A percentile compares a stretch with the other conserved stretches of the same genome.
Conservation (phyloP, 2,113 vertebrate genomes). For the Menidia beryllina region DNA sequence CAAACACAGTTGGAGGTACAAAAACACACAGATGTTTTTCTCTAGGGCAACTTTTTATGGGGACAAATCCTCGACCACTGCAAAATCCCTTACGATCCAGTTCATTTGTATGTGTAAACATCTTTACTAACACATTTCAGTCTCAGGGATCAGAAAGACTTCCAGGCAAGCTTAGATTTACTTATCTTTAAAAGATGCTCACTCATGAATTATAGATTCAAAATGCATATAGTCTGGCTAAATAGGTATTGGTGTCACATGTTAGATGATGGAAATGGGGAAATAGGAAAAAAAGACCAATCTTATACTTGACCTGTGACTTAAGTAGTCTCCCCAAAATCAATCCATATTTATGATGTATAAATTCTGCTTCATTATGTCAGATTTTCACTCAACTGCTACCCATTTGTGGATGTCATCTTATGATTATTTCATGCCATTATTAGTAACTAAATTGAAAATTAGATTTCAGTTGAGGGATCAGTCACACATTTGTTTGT, state of each 20-base stretch:
- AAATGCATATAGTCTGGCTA: background rate
- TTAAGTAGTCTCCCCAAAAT: background rate
- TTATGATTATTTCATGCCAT: too few relatives aligned
- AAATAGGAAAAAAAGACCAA: too few relatives aligned
- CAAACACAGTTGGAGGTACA: slow-evolving; percentile 21
- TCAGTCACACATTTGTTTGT: too few relatives aligned
- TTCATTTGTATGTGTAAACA: background rate
- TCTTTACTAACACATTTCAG: background rate
- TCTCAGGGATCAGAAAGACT: background rate
- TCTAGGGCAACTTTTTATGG: slow-evolving; percentile 51
- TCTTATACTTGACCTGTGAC: background rate
- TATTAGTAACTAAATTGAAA: too few relatives aligned
- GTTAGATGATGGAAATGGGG: background rate
- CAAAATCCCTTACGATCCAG: slow-evolving; percentile 50
- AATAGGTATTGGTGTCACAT: background rate
- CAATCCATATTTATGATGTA: too few relatives aligned
- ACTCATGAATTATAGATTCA: background rate
- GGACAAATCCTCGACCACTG: slow-evolving; percentile 51
- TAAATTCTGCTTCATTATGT: too few relatives aligned
- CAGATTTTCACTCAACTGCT: too few relatives aligned
- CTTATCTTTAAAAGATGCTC: background rate
- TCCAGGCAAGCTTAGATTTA: background rate
- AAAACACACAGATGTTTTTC: slow-evolving; percentile 35
- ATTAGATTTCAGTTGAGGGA: too few relatives aligned
- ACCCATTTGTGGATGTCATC: too few relatives aligned